phyloP scores from a whole-genome alignment of 2,797 vertebrate genomes.

The Threskiornis aethiopicus region DNA sequence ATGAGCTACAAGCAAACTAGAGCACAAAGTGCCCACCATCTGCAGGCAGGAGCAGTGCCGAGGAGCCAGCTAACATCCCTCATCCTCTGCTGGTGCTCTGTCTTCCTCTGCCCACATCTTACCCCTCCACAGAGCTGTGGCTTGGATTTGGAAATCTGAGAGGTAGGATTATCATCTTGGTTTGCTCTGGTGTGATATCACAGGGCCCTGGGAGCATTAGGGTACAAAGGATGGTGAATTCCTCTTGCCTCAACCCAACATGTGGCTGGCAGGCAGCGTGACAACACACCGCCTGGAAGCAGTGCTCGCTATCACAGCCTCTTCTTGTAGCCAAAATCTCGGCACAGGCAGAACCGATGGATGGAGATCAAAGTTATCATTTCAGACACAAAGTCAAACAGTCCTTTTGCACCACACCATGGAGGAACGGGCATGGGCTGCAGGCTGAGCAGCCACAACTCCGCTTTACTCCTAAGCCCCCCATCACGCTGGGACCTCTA shows the following conservation, averaged over 20 bases:
- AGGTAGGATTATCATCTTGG: background rate
- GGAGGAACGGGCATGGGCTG: rapidly evolving
- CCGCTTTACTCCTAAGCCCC: background rate
- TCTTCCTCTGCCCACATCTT: background rate
- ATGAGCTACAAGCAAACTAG: background rate
- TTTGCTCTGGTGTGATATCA: background rate
- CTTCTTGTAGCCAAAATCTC: background rate
- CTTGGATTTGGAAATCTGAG: background rate
- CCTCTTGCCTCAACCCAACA: rapidly evolving
- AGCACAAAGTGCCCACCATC: background rate
- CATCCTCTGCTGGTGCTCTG: background rate
- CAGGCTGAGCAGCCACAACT: background rate
- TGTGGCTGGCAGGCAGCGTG: background rate
- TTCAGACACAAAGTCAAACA: background rate
- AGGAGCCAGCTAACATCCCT: background rate
- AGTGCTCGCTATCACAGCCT: background rate
- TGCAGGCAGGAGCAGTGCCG: background rate
- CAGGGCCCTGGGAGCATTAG: background rate
- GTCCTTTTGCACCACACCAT: rapidly evolving
- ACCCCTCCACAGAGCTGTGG: background rate
- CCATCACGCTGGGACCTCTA: background rate
- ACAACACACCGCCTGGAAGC: background rate
- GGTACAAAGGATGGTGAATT: background rate
- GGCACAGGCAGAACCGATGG: background rate
- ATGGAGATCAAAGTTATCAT: rapidly evolving